Conservation (phyloP, 2,888 invertebrate species). For the Yponomeuta evonymella region DNA sequence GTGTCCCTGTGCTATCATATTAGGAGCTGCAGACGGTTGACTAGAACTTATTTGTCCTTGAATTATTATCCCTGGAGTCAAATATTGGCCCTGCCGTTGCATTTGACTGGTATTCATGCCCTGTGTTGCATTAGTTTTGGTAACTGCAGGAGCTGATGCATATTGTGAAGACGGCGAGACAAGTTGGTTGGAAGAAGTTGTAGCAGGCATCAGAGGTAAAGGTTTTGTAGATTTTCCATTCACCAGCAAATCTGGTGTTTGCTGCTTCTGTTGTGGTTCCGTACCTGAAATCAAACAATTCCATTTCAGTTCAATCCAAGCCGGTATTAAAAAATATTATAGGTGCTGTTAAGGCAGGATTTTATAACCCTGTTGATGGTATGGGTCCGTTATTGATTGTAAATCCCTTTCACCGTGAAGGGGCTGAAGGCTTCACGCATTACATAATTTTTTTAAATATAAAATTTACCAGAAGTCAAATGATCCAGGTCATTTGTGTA, state of each 20-base stretch:
- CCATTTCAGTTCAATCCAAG: no score
- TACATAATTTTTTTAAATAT: neutral
- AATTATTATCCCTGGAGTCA: neutral
- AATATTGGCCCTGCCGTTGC: neutral
- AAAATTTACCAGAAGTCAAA: neutral
- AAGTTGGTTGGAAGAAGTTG: neutral
- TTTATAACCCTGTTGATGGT: no score
- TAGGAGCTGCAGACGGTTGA: neutral
- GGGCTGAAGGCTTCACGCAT: neutral
- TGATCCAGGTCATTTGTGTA: slow-evolving; percentile 84
- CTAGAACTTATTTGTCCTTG: slow-evolving; percentile 9
- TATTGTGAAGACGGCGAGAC: neutral
- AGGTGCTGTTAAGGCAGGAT: no score
- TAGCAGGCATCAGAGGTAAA: neutral
- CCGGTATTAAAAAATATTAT: no score
- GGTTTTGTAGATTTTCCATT: slow-evolving; percentile 37
- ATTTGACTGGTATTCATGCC: neutral
- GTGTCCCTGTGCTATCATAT: neutral
- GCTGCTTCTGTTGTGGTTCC: slow-evolving; percentile 43
- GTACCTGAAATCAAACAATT: slow-evolving; percentile 22
- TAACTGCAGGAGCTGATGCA: neutral
- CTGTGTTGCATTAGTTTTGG: neutral
- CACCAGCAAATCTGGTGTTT: slow-evolving; percentile 58
- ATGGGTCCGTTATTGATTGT: no score
- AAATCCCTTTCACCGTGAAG: neutral